Base-by-base conservation (phyloP, 2,888 invertebrate species). In the Pandemis heparana region DNA sequence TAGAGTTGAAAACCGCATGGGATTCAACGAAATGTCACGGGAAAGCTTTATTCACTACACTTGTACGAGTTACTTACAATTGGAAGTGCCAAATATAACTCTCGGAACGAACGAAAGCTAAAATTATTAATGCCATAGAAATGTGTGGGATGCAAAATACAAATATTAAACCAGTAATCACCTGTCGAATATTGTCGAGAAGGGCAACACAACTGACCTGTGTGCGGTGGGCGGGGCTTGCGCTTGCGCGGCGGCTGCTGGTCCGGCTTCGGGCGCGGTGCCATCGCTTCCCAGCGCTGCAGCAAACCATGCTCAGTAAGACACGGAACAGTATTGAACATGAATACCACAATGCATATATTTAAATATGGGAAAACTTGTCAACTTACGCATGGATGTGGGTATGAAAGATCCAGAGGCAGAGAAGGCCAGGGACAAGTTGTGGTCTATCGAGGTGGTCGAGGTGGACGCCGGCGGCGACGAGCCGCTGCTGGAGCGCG, bases 401-500 rank as follows among this genome's bases (percentile, higher is more conserved):
- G 92, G 86, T 62, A 94, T 89, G 76, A 92, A 94, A 0, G 93
- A 93, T 4, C 93, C 92, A 0, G 93, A 92, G 1, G 93, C 91
- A 1, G 94, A 92, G 83, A 94, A 92, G 0, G 94, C 92, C 12
- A 93, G 82, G 0, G 92, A 92, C 64, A 95, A 85, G 76, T 95
- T 92, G 85, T 93, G 91, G 67, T 95, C 95, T 4, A 95, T 85
- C 0, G 95, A 93, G 0, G 95, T 92, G 43, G 94, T 89, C 3
- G 95, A 95, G 0, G 94, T 91, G 6, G 94, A 92, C 0, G 94
- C 93, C 12, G 89, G 95, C 77, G 89, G 94, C 12, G 92, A 92
- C 1, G 90, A 88, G 75, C 87, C 94, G 71, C 88, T 87, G 77
- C 89, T 85, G 9, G 95, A 92, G 39, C 92, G 94, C 0, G 91